Evolutionary conservation across 2,888 invertebrate species (phyloP), one percentile per base, ranked within the genome.

Genomic region (Endotricha flammealis): DNA sequence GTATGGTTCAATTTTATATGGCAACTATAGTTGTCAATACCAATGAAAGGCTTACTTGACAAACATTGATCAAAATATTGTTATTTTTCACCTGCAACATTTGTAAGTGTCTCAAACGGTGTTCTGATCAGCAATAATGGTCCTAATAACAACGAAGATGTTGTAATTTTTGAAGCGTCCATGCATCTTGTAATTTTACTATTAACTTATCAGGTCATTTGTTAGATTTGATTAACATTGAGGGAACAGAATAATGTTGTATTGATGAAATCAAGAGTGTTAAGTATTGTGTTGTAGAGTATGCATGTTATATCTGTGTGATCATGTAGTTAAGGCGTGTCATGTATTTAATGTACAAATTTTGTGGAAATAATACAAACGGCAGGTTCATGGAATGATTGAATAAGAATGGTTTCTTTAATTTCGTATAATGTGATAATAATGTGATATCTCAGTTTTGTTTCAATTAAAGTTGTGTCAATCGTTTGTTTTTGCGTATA

Each of bases 401-500:
- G 29, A 13, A 23, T 35, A 23, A 8, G 11, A 1, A 27, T 23
- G 22, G 9, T 35, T 23, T 29, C 10, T 44, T 49, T 46, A 39
- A 38, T 48, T 52, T 44, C 45, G 50, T 50, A 44, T 48, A 51
- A 48, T 57, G 53, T 58, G 55, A 57, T 53, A 52, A 48, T 46
- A 46, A 48, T 51, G 50, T 57, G 56, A 56, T 56, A 54, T 52
- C 25, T 23, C 7, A 14, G 27, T 32, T 36, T 20, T 27, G 30
- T n/a, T 36, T 36, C 25, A 30, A n/a, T 20, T 7, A 14, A 12
- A 20, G 29, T 27, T 29, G 16, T 14, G 11, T 22, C 9, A 9
- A 14, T 23, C 24, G 4, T 14, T 33, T 29, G 10, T 12, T 29
- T 23, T 29, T 12, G 20, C 12, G 9, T 13, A 17, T 17, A 16